Evolutionary conservation across 2,113 vertebrate species (phyloP).

Genomic region (Catharus fuscescens): DNA sequence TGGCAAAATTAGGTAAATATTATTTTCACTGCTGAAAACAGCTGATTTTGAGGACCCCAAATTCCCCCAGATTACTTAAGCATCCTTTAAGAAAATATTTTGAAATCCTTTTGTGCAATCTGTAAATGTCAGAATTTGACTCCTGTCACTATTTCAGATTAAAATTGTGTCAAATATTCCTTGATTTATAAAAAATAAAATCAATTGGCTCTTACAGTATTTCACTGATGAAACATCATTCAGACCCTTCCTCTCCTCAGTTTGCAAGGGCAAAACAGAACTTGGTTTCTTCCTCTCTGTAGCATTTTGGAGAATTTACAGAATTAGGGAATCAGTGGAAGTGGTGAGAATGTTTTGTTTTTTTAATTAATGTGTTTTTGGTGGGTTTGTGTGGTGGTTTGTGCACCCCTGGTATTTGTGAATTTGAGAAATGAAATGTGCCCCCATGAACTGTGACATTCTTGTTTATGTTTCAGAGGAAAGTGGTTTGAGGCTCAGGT

Average conservation of each 20-base stretch:
- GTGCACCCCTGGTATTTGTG: rapidly evolving
- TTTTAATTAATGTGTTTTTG: not conserved
- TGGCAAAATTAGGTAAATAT: not conserved
- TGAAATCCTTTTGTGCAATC: not conserved
- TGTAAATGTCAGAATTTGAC: rapidly evolving
- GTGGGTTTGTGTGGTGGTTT: not conserved
- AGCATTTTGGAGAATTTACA: not conserved
- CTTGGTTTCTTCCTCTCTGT: not conserved
- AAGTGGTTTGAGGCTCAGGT: rapidly evolving
- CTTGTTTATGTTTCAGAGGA: rapidly evolving
- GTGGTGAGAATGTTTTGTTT: not conserved
- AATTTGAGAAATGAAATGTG: rapidly evolving
- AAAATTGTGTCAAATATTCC: not conserved
- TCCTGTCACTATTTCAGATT: not conserved
- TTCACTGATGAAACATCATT: rapidly evolving
- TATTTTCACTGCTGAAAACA: not conserved
- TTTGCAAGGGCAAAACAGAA: not conserved
- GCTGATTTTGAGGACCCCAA: not conserved
- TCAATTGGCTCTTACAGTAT: rapidly evolving
- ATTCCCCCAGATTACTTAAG: not conserved
- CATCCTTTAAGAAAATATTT: not conserved
- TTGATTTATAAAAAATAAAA: not conserved
- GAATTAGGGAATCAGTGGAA: not conserved
- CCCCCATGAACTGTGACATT: rapidly evolving
- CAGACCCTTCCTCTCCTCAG: not conserved